A percentile compares a stretch with the other conserved stretches of the same genome.
Evolutionary conservation across 2,888 invertebrate species (phyloP).

Genomic region (Amblyjoppa proteus): DNA sequence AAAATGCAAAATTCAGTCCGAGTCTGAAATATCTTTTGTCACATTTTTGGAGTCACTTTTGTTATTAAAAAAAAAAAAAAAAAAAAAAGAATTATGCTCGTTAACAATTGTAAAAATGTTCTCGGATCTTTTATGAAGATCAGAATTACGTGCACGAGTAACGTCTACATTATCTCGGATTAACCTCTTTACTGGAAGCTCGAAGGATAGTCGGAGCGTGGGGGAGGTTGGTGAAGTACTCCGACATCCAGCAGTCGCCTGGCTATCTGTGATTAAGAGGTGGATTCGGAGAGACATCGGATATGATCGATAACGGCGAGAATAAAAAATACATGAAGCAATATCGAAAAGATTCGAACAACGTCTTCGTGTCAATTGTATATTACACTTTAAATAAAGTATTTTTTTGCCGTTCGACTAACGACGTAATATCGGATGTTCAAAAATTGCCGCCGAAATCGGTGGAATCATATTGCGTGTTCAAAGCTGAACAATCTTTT

Average conservation of each 20-base stretch:
- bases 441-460: not conserved
- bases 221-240: not conserved
- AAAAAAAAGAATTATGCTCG: not conserved
- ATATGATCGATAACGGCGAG: not conserved
- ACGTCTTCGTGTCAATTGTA: not conserved
- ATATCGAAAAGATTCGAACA: not conserved
- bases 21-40: not conserved
- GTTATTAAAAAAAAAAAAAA: not conserved
- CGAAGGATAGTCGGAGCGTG: not conserved
- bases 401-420: not conserved
- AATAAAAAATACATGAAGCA: not conserved
- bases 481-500: not conserved
- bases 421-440: not conserved
- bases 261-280: constrained; percentile 4
- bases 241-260: not conserved
- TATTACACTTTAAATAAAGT: not conserved
- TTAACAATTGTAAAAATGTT: not conserved
- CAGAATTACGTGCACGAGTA: constrained; percentile 47
- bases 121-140: not conserved
- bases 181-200: constrained; percentile 36
- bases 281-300: not conserved
- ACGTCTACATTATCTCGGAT: constrained; percentile 38
- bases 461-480: not conserved
- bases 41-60: not conserved
- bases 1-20: not conserved